phyloP scores from a whole-genome alignment of 2,113 vertebrate genomes.

The Cromileptes altivelis region DNA sequence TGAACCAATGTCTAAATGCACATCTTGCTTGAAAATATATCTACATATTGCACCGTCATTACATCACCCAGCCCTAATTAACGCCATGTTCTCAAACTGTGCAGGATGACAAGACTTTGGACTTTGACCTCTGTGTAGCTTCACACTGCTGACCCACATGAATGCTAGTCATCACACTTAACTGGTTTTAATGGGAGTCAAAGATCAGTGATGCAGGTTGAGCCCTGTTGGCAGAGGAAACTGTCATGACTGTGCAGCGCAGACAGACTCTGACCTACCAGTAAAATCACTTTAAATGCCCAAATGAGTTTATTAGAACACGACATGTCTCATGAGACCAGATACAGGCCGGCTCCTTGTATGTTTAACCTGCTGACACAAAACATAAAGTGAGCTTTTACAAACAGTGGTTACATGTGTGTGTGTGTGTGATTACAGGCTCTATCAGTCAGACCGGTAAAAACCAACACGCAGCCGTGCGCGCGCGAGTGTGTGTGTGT shows the following conservation, averaged over 20 bases:
- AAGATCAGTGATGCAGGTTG: slow-evolving; percentile 36
- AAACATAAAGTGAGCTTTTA: not conserved
- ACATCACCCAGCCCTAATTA: not conserved
- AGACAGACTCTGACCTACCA: not conserved
- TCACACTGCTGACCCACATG: slow-evolving; percentile 30
- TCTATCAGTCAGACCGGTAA: not conserved
- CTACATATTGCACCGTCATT: too few relatives aligned
- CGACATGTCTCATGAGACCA: not conserved
- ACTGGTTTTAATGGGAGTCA: slow-evolving; percentile 39
- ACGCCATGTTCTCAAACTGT: not conserved
- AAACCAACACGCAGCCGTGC: too few relatives aligned
- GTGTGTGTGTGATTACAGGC: not conserved
- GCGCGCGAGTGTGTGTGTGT: not conserved
- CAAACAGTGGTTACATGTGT: accelerated
- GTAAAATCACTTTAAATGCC: not conserved
- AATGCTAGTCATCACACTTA: slow-evolving; percentile 7
- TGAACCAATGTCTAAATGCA: too few relatives aligned
- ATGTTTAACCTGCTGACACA: slow-evolving; percentile 3
- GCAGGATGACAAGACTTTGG: not conserved
- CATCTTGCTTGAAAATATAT: too few relatives aligned
- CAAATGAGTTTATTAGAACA: not conserved
- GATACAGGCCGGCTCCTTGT: not conserved
- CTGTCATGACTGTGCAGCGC: not conserved
- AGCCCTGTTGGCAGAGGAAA: not conserved
- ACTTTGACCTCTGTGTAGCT: slow-evolving; percentile 49